These are phyloP conservation scores for Chrysolina haemoptera DNA, from an alignment of 2,888 invertebrate genomes.

Conservation along the genomic window DNA sequence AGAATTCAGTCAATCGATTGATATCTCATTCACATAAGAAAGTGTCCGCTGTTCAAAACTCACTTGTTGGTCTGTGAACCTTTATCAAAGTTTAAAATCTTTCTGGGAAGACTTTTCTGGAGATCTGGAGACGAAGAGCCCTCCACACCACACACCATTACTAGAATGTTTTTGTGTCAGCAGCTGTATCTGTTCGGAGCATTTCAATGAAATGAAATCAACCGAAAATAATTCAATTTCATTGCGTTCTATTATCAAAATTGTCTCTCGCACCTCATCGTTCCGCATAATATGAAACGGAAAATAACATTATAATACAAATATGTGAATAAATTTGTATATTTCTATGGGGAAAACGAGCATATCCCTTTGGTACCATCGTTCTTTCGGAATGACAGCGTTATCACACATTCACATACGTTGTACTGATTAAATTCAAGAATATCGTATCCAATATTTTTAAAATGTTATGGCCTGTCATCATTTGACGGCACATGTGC, in stretches of 20 bases:
- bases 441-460: constrained; percentile 64
- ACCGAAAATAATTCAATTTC: constrained; percentile 27
- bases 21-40: too few species aligned
- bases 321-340: constrained; percentile 65
- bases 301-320: constrained; percentile 63
- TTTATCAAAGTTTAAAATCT: too few species aligned
- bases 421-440: constrained; percentile 69
- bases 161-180: constrained; percentile 1
- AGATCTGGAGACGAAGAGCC: neutral
- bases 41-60: too few species aligned
- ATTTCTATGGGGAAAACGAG: constrained; percentile 66
- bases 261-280: constrained; percentile 44
- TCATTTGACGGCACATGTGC: constrained; percentile 60
- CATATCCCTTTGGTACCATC: constrained; percentile 68
- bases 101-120: neutral
- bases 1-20: too few species aligned
- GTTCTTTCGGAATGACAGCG: constrained; percentile 69
- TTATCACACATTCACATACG: constrained; percentile 67
- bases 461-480: constrained; percentile 62
- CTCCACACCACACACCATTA: neutral
- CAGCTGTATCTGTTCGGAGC: neutral
- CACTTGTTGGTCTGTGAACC: too few species aligned
- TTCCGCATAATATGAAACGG: constrained; percentile 49
- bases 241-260: constrained; percentile 41
- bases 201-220: constrained; percentile 1